These are phyloP conservation scores for Ivindomyrus marchei DNA, from an alignment of 2,113 vertebrate species.

Conservation along the genomic window DNA sequence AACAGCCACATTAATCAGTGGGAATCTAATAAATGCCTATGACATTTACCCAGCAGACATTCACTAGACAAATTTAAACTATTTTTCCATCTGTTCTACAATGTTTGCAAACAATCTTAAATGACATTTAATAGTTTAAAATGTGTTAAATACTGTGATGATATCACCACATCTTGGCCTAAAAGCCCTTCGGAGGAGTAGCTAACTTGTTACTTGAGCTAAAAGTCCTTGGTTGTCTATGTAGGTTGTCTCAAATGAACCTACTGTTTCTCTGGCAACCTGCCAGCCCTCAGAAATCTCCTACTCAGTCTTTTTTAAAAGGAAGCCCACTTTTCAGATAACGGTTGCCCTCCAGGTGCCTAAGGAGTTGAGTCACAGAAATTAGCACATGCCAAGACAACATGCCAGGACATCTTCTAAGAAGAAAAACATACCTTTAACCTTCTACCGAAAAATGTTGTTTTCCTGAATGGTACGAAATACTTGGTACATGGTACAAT, in stretches of 20 bases:
- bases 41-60: background rate
- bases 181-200: background rate
- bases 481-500: background rate
- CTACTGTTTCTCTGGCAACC: background rate
- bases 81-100: background rate
- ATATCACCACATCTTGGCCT: background rate
- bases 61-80: background rate
- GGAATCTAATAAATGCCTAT: background rate
- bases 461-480: background rate
- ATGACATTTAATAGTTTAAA: background rate
- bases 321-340: background rate
- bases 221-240: background rate
- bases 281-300: background rate
- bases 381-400: background rate
- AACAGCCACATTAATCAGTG: background rate
- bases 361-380: background rate
- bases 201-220: background rate
- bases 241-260: conserved; percentile 1
- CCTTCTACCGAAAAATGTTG: background rate
- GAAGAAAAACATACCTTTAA: background rate
- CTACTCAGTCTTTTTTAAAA: background rate
- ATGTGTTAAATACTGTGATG: background rate
- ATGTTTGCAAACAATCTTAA: background rate
- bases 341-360: background rate
- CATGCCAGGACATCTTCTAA: background rate